A percentile compares a stretch with the other conserved stretches of the same genome.
These are phyloP conservation scores for Watersipora subatra DNA, from an alignment of 1,140 invertebrate genomes.

Conservation along the genomic window DNA sequence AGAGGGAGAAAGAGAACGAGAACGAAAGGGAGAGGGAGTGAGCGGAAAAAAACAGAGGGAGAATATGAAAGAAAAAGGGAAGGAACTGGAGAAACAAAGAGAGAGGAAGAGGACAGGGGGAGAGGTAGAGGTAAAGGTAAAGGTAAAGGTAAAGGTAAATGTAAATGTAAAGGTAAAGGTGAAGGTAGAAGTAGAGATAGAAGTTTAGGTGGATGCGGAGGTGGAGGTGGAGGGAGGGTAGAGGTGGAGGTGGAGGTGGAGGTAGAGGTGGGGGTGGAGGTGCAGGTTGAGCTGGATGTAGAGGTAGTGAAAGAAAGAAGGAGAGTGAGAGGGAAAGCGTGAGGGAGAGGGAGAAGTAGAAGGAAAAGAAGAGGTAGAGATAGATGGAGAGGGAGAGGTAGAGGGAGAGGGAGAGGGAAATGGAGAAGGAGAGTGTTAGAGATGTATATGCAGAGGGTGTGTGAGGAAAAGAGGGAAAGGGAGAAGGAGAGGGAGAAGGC, in stretches of 20 bases:
- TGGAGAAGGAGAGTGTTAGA: too few relatives aligned
- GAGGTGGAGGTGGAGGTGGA: neutral
- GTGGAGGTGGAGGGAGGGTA: neutral
- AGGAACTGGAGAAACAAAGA: neutral
- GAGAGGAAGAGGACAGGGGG: neutral
- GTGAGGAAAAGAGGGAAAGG: too few relatives aligned
- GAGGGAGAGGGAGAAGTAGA: too few relatives aligned
- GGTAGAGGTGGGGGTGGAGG: neutral
- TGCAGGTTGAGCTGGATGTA: neutral
- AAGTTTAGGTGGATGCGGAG: neutral
- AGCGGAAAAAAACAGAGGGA: too few relatives aligned
- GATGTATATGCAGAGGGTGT: too few relatives aligned
- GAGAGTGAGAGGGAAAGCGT: slow-evolving; percentile 5
- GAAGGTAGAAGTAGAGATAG: neutral
- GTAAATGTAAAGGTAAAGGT: neutral
- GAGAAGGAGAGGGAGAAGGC: slow-evolving; percentile 4
- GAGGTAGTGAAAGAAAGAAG: slow-evolving; percentile 2
- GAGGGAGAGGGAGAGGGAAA: too few relatives aligned
- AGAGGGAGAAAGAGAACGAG: too few relatives aligned
- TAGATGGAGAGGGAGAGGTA: too few relatives aligned
- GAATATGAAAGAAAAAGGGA: too few relatives aligned
- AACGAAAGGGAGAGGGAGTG: too few relatives aligned
- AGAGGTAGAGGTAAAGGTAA: neutral
- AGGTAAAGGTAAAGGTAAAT: neutral
- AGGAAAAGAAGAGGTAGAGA: too few relatives aligned